Base-by-base conservation (phyloP, 1,140 invertebrate species). In the Homarus americanus region DNA sequence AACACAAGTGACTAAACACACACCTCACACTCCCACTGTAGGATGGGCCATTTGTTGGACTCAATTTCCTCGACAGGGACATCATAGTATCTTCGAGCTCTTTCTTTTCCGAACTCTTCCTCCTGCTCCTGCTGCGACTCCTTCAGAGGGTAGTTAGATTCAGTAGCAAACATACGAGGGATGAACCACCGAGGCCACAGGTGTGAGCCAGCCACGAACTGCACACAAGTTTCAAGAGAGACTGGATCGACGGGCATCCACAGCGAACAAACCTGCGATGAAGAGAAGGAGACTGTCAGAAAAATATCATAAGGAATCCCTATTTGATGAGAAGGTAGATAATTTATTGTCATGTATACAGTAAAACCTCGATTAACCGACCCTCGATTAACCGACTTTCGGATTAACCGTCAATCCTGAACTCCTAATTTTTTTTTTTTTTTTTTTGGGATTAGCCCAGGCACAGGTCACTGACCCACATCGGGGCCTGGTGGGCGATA, bases 231-330 rank as follows among this genome's bases (percentile, higher is more conserved):
- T 28, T 94, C 92, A 12, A 72, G 15, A 0, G 93, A 85, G 20
- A 94, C 93, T 0, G 90, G 73, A 79, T 94, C 93, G 1, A 94
- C 89, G 0, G 93, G 93, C 93, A 93, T 93, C 93, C 93, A 93
- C 12, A 93, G 93, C 0, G 93, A 93, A 58, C 93, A 93, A 0
- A 92, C 93, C 93, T 94, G 66, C 41, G 34, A 12, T 63, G 24
- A 49, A 17, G 44, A 49, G 17, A 49, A 49, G 9, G 44, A 49
- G 44, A 49, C 44, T 10, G 44, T 9, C 17, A 17, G 17, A 49
- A 49, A 49, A 49, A 10, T 49, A 49, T n/a, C n/a, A n/a, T n/a
- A n/a, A n/a, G n/a, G n/a, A n/a, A n/a, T n/a, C n/a, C n/a, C n/a
- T n/a, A n/a, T n/a, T n/a, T n/a, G n/a, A n/a, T n/a, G n/a, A n/a